A percentile compares a stretch with the other conserved stretches of the same genome.
These are phyloP conservation scores for Sus scrofa DNA, from an alignment of 2,113 vertebrate species.

Conservation along the genomic window DNA sequence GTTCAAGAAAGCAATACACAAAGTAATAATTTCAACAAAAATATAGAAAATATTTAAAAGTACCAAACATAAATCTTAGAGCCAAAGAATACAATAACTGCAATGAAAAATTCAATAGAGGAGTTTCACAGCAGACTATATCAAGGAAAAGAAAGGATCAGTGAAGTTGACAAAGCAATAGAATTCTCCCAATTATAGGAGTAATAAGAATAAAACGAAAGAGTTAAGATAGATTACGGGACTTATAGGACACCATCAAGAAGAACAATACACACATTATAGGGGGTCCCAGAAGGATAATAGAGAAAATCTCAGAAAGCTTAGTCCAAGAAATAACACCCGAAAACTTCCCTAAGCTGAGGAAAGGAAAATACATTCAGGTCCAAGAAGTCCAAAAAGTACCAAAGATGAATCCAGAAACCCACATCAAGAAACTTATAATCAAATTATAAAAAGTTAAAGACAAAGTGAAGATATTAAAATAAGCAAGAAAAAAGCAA, in stretches of 20 bases:
- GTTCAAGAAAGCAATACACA: not conserved
- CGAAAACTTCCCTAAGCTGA: not conserved
- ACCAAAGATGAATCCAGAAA: not conserved
- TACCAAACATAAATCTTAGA: not conserved
- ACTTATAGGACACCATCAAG: not conserved
- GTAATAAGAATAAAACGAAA: not conserved
- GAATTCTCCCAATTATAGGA: not conserved
- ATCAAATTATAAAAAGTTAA: not conserved
- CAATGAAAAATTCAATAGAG: not conserved
- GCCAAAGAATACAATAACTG: not conserved
- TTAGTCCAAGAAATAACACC: not conserved
- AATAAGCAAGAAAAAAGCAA: not conserved
- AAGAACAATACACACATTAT: not conserved
- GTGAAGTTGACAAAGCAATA: not conserved
- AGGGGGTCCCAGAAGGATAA: not conserved
- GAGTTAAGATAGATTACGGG: not conserved
- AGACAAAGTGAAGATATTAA: not conserved
- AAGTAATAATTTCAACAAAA: not conserved
- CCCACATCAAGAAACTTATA: not conserved
- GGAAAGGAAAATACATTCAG: not conserved
- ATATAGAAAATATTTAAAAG: not conserved
- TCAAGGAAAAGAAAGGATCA: not conserved
- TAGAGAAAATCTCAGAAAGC: not conserved
- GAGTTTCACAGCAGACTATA: not conserved
- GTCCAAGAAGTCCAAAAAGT: not conserved